A percentile compares a stretch with the other conserved stretches of the same genome.
phyloP scores from a whole-genome alignment of 1,140 invertebrate genomes.

The Drosophila ananassae region DNA sequence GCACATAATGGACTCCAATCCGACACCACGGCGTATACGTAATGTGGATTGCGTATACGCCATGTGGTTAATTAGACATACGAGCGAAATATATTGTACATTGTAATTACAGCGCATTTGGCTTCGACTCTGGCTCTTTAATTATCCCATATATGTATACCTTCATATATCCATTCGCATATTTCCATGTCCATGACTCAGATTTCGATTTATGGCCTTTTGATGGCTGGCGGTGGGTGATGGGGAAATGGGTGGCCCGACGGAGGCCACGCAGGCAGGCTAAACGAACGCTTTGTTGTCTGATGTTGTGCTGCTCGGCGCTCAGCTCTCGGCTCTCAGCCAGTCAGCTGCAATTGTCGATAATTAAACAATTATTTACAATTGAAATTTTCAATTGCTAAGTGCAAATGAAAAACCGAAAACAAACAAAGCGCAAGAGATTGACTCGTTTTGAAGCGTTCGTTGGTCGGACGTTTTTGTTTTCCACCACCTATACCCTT shows the following conservation, averaged over 20 bases:
- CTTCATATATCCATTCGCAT: conserved; percentile 1
- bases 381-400: conserved; percentile 69
- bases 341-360: conserved; percentile 59
- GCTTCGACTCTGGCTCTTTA: conserved; percentile 22
- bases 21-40: conserved; percentile 37
- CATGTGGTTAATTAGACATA: conserved; percentile 35
- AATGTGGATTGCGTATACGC: conserved; percentile 42
- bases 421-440: conserved; percentile 40
- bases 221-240: conserved; percentile 21
- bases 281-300: conserved; percentile 47
- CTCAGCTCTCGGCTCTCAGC: conserved; percentile 11
- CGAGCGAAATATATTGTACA: conserved; percentile 33
- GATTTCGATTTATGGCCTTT: conserved; percentile 53
- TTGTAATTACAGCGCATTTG: conserved; percentile 46
- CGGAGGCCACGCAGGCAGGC: conserved; percentile 28
- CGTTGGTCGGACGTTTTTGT: conserved; percentile 1
- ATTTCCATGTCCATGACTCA: conserved; percentile 48
- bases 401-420: conserved; percentile 58
- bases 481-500: neutral
- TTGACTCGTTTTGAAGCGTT: conserved; percentile 25
- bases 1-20: conserved; percentile 13
- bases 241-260: neutral
- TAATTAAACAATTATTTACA: conserved; percentile 78
- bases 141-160: conserved; percentile 30
- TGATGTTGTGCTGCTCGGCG: conserved; percentile 4